phyloP scores from a whole-genome alignment of 2,888 invertebrate genomes.

The Tiliacea citrago region DNA sequence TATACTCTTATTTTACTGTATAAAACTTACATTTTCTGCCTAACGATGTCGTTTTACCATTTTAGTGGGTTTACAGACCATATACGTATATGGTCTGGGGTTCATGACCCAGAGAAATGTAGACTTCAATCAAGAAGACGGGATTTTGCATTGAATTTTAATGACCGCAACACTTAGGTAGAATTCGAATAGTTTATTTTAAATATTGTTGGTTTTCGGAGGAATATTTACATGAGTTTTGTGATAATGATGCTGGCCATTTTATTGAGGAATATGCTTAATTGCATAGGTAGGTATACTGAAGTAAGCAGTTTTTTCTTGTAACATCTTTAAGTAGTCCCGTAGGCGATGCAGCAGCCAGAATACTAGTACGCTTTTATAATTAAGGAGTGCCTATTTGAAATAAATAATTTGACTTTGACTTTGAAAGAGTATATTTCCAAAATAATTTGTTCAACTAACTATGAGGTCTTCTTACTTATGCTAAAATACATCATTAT shows the following conservation, averaged over 20 bases:
- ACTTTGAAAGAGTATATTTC: too few species aligned
- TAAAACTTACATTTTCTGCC: constrained; percentile 80
- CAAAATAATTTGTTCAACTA: too few species aligned
- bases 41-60: constrained; percentile 85
- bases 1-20: constrained; percentile 73
- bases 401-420: too few species aligned
- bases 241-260: background rate
- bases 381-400: too few species aligned
- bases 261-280: background rate
- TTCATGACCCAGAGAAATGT: constrained; percentile 66
- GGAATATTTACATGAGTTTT: background rate
- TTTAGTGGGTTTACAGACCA: constrained; percentile 70
- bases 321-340: background rate
- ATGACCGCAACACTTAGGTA: constrained; percentile 62
- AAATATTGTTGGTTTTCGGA: constrained; percentile 19
- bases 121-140: constrained; percentile 66
- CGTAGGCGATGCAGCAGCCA: too few species aligned
- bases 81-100: constrained; percentile 53
- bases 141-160: constrained; percentile 65
- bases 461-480: too few species aligned
- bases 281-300: background rate
- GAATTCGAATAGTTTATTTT: constrained; percentile 45
- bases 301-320: background rate
- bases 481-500: too few species aligned
- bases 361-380: too few species aligned